Evolutionary conservation across 2,113 vertebrate species (phyloP), one percentile per base, ranked within the genome.

Genomic region (Charadrius vociferus): DNA sequence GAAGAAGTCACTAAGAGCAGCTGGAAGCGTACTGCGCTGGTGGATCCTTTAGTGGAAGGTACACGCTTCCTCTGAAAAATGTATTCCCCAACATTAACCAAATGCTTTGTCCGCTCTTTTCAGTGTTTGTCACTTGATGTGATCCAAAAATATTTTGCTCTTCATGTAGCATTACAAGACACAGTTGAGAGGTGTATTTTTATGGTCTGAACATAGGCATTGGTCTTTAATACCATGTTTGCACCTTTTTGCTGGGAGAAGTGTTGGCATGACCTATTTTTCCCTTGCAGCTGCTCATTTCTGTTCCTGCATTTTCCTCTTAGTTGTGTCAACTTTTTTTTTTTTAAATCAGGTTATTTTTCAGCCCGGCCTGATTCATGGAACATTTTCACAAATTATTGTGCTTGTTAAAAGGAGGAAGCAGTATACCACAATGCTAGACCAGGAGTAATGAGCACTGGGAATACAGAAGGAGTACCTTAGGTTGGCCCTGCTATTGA

Each of bases 241-340:
- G 65, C 27, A 65, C 49, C 53, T 91, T 85, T 78, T 85, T 93
- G 52, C 66, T 68, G 49, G 47, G 73, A 56, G 45, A 94, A 80
- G 50, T 19, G 11, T 85, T 95, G 74, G 9, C 81, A 7, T 88
- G 92, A 93, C 96, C 84, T 94, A 41, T 95, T 96, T 97, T 95
- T 82, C 20, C 53, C 41, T 90, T 65, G 24, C 53, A 94, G 74
- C 70, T 73, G 81, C 74, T 96, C 11, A 8, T 80, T 91, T 93
- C 78, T 91, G 39, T 81, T 87, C 8, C 37, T 59, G 78, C 5
- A 0, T 95, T 86, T 92, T 92, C 72, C 8, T 82, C 52, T 91
- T 85, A 43, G 87, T 90, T 85, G 43, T 89, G 78, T 91, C 61
- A 94, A 78, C 34, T 47, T 58, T 41, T 71, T 71, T 66, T 53